Conservation (phyloP, 2,113 vertebrate genomes). For the Alligator sinensis region DNA sequence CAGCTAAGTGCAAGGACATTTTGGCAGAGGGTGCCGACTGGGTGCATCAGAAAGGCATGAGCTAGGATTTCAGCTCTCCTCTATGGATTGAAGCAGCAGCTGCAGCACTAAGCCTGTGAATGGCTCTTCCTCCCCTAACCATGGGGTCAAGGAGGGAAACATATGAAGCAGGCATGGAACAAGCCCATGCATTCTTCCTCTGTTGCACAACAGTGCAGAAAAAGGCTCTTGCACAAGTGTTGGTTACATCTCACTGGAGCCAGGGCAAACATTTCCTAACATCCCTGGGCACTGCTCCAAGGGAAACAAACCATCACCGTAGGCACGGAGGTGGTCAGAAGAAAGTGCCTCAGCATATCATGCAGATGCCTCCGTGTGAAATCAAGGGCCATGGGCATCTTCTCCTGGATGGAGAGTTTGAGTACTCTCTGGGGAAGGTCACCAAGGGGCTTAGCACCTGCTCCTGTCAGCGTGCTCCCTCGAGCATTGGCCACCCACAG, state of each 20-base stretch:
- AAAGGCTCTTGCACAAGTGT: background rate
- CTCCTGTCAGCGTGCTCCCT: background rate
- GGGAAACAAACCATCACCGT: background rate
- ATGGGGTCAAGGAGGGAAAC: background rate
- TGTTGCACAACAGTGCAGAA: background rate
- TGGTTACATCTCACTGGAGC: background rate
- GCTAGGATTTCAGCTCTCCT: background rate
- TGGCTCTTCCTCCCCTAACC: no score
- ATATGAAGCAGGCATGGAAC: background rate
- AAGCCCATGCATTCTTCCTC: background rate
- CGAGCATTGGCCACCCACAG: background rate
- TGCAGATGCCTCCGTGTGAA: background rate
- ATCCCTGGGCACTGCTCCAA: background rate
- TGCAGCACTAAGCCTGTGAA: no score
- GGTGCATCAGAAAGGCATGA: no score
- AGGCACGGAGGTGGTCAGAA: background rate
- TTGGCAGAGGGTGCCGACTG: background rate
- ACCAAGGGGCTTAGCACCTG: background rate
- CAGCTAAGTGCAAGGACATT: background rate
- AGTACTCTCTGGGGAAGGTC: background rate
- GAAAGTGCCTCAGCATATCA: background rate
- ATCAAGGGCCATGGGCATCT: background rate
- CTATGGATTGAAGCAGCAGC: background rate
- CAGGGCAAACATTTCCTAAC: background rate
- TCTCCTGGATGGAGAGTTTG: background rate